phyloP scores from a whole-genome alignment of 2,797 vertebrate genomes.

The Glossophaga mutica region DNA sequence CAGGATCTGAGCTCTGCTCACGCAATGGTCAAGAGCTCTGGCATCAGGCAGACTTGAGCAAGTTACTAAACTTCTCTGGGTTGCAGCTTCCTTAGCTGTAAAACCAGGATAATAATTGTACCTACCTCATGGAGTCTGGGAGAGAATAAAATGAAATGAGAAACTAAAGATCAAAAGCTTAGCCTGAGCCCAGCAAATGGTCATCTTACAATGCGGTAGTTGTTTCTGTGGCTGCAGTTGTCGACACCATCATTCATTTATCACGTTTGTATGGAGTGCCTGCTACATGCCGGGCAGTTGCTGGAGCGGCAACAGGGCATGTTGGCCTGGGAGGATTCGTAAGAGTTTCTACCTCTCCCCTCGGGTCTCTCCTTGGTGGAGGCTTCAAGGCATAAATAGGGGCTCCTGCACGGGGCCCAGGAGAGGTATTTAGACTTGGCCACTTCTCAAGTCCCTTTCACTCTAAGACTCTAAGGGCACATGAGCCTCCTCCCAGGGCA shows the following conservation, averaged over 20 bases:
- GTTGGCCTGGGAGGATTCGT: background rate
- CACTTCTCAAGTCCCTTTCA: background rate
- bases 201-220: background rate
- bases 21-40: background rate
- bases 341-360: background rate
- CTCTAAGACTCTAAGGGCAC: background rate
- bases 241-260: background rate
- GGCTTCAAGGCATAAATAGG: background rate
- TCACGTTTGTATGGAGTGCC: background rate
- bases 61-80: background rate
- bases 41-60: background rate
- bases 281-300: background rate
- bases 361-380: background rate
- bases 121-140: background rate
- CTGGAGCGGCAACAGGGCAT: background rate
- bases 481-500: background rate
- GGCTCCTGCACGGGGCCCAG: background rate
- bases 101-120: background rate
- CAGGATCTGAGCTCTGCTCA: background rate
- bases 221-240: background rate
- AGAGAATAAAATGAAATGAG: background rate
- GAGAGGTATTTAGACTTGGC: background rate
- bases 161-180: background rate
- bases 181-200: background rate
- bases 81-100: background rate